These are phyloP conservation scores for Pungitius pungitius DNA, from an alignment of 2,113 vertebrate genomes.

Conservation along the genomic window DNA sequence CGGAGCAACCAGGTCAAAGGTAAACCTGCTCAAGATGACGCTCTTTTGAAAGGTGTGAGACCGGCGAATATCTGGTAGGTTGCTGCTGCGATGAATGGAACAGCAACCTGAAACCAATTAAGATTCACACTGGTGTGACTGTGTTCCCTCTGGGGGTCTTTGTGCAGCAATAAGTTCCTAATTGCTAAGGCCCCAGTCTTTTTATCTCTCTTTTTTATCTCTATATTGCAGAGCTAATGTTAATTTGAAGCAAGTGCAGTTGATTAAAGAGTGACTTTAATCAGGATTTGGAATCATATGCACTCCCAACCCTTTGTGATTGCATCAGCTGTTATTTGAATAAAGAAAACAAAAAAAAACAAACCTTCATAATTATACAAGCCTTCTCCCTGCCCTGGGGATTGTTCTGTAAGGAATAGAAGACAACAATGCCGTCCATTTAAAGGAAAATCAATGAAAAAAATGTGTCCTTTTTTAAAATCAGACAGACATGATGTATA, in stretches of 20 bases:
- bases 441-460: constrained; percentile 38
- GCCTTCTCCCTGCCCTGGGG: background rate
- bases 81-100: constrained; percentile 51
- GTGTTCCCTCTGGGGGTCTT: constrained; percentile 67
- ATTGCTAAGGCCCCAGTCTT: constrained; percentile 64
- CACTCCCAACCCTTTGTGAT: constrained; percentile 25
- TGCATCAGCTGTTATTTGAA: constrained; percentile 7
- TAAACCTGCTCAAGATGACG: constrained; percentile 45
- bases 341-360: constrained; percentile 4
- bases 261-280: constrained; percentile 67
- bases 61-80: constrained; percentile 25
- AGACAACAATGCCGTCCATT: background rate
- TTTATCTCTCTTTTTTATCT: constrained; percentile 63
- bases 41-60: constrained; percentile 23
- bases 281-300: constrained; percentile 43
- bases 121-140: constrained; percentile 41
- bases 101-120: constrained; percentile 72
- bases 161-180: constrained; percentile 68
- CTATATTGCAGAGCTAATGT: constrained; percentile 61
- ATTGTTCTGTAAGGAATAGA: constrained; percentile 15
- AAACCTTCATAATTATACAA: background rate
- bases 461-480: constrained; percentile 55
- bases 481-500: constrained; percentile 48
- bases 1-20: background rate
- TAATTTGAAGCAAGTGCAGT: constrained; percentile 54